Evolutionary conservation across 2,888 invertebrate species (phyloP).

Genomic region (Thecophora atra): DNA sequence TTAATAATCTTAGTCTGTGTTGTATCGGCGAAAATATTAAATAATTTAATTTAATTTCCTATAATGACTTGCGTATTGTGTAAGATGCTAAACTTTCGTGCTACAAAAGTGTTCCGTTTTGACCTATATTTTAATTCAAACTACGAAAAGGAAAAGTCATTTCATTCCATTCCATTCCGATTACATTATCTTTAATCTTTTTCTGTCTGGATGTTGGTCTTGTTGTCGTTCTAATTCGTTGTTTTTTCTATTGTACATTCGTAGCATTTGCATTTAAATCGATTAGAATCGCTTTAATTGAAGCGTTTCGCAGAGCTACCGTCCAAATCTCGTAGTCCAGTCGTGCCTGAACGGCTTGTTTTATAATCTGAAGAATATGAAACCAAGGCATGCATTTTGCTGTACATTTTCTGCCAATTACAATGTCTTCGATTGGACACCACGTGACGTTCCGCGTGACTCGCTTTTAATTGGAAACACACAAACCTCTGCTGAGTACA

Average conservation of each 20-base stretch:
- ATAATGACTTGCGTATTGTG: not conserved
- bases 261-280: conserved; percentile 41
- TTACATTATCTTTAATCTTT: conserved; percentile 1
- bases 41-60: too few relatives aligned
- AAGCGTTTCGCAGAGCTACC: not conserved
- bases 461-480: conserved; percentile 27
- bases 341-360: not conserved
- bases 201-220: not conserved
- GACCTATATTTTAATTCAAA: not conserved
- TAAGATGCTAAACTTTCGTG: conserved; percentile 3
- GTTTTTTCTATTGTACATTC: not conserved
- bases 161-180: not conserved
- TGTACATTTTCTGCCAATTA: not conserved
- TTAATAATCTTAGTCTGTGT: too few relatives aligned
- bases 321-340: not conserved
- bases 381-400: too few relatives aligned
- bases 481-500: conserved; percentile 30
- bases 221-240: not conserved
- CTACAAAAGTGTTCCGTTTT: not conserved
- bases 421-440: not conserved
- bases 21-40: too few relatives aligned
- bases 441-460: conserved; percentile 13
- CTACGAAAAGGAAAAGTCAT: not conserved
- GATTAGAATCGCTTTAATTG: conserved; percentile 42
- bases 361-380: not conserved